Conservation (phyloP, 2,888 invertebrate species). For the Phania funesta region DNA sequence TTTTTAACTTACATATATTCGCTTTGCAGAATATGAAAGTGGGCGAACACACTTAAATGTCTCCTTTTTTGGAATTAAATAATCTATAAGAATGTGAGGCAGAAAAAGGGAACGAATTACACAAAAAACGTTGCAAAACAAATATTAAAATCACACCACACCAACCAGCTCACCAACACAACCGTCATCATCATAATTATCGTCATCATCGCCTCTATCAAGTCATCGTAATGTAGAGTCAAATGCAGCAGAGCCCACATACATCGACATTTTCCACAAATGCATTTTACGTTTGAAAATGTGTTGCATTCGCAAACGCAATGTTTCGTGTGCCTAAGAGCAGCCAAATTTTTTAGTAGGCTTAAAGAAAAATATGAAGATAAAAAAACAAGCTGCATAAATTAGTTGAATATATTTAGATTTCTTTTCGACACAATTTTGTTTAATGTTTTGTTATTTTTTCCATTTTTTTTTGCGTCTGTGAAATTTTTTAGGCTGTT, state of each 20-base stretch:
- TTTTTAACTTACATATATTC: neutral
- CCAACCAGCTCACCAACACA: neutral
- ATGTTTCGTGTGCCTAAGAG: constrained; percentile 10
- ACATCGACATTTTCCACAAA: neutral
- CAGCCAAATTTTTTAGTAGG: too few species aligned
- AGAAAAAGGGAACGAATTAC: neutral
- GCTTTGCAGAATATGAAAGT: constrained; percentile 29
- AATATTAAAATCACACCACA: constrained; percentile 38
- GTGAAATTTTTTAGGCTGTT: constrained; percentile 15
- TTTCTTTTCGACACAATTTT: constrained; percentile 38
- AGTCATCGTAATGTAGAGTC: too few species aligned
- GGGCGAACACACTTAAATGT: neutral
- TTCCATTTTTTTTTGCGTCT: neutral
- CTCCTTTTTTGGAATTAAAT: constrained; percentile 13
- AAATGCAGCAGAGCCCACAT: too few species aligned
- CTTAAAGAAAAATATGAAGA: neutral
- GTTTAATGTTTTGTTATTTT: neutral
- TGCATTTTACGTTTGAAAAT: constrained; percentile 2
- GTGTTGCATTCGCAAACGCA: neutral
- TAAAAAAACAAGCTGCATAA: constrained; percentile 40
- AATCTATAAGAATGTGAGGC: constrained; percentile 32
- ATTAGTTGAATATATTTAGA: constrained; percentile 46
- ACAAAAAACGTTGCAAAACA: constrained; percentile 24
- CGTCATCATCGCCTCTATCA: too few species aligned
- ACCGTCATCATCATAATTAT: too few species aligned